These are phyloP conservation scores for Cherax destructor DNA, from an alignment of 1,140 invertebrate genomes.

Conservation along the genomic window DNA sequence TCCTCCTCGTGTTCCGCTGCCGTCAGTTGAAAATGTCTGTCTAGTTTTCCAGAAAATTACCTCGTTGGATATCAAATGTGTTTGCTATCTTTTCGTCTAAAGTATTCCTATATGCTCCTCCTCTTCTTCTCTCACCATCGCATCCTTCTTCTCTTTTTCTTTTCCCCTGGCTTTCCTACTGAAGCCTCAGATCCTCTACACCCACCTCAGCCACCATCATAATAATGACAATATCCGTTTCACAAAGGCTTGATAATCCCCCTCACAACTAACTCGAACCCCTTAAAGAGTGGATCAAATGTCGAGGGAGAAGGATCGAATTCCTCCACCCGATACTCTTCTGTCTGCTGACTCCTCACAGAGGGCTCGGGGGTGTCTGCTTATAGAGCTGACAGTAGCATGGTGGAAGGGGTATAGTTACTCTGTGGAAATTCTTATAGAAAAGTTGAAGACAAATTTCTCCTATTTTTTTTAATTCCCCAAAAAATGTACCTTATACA, in stretches of 20 bases:
- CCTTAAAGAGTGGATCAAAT: slow-evolving; percentile 41
- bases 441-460: no score
- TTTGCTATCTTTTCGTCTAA: no score
- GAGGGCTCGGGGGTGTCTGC: background rate
- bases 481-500: no score
- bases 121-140: background rate
- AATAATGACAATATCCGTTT: slow-evolving; percentile 57
- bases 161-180: background rate
- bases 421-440: no score
- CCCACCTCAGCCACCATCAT: background rate
- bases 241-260: slow-evolving; percentile 53
- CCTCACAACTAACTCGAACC: slow-evolving; percentile 52
- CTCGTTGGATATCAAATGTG: no score
- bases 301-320: slow-evolving; percentile 17
- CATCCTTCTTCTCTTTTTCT: background rate
- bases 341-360: slow-evolving; percentile 23
- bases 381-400: background rate
- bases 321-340: slow-evolving; percentile 39
- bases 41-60: no score
- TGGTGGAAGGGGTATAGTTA: no score
- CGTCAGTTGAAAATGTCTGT: no score
- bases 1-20: no score
- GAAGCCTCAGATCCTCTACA: background rate
- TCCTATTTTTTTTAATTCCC: no score
- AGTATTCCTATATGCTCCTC: no score